These are phyloP conservation scores for Tylochromis polylepis DNA, from an alignment of 2,113 vertebrate species.

Conservation along the genomic window DNA sequence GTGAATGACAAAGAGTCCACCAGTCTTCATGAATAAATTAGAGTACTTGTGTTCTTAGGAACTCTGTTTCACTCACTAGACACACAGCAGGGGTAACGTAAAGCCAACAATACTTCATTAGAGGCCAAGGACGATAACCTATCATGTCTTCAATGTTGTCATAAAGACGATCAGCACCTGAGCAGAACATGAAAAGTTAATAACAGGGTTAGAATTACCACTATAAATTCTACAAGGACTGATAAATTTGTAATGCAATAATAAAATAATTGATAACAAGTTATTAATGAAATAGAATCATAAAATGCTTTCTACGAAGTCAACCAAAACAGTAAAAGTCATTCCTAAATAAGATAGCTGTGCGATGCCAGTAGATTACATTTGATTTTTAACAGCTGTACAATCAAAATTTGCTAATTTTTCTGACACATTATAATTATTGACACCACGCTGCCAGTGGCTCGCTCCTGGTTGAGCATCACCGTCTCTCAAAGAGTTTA, in stretches of 20 bases:
- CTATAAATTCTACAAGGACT: neutral
- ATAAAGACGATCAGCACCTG: slow-evolving; percentile 67
- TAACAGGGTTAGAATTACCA: neutral
- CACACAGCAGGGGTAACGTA: slow-evolving; percentile 64
- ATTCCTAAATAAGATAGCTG: neutral
- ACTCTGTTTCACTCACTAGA: slow-evolving; percentile 47
- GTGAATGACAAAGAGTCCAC: too few relatives aligned
- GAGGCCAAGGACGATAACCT: slow-evolving; percentile 52
- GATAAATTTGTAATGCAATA: neutral
- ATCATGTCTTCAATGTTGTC: slow-evolving; percentile 73
- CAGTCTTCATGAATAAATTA: neutral
- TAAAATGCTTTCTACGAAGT: neutral
- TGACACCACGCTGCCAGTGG: neutral
- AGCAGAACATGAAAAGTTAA: neutral
- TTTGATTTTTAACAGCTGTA: neutral
- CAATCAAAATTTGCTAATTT: neutral
- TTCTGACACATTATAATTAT: neutral
- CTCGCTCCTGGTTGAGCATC: neutral
- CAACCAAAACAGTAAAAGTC: neutral
- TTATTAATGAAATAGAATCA: neutral
- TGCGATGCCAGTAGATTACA: neutral
- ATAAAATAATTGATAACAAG: too few relatives aligned
- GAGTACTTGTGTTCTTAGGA: neutral
- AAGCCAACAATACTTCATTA: slow-evolving; percentile 70
- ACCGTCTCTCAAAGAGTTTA: neutral